A percentile compares a stretch with the other conserved stretches of the same genome.
phyloP scores from a whole-genome alignment of 2,113 vertebrate species.

The Urocolius indicus region DNA sequence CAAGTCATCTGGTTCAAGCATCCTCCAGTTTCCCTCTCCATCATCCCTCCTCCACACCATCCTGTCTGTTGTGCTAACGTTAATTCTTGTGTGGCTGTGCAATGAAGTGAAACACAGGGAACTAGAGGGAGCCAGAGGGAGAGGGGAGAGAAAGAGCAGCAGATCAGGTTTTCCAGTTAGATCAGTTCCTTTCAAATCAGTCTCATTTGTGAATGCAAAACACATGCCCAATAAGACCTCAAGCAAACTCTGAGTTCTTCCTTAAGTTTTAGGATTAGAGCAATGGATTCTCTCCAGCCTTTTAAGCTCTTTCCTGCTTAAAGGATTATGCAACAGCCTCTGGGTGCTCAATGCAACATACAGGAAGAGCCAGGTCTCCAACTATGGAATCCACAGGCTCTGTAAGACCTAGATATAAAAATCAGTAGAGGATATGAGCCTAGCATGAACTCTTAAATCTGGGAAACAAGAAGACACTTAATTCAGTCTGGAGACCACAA shows the following conservation, averaged over 20 bases:
- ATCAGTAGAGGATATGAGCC: neutral
- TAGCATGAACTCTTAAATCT: neutral
- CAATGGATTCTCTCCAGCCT: slow-evolving; percentile 13
- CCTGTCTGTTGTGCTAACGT: neutral
- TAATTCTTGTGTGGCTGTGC: neutral
- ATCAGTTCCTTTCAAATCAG: neutral
- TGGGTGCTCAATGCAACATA: neutral
- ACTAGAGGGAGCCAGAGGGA: neutral
- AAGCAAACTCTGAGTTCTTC: neutral
- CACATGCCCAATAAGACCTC: neutral
- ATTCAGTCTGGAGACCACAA: neutral
- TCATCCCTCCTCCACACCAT: neutral
- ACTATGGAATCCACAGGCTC: neutral
- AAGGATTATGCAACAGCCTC: slow-evolving; percentile 39
- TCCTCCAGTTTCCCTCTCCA: neutral
- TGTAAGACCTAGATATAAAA: neutral
- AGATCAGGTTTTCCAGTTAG: neutral
- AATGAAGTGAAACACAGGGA: neutral
- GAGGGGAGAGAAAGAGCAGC: neutral
- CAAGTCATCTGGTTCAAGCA: neutral
- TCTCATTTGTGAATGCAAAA: neutral
- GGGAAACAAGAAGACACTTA: neutral
- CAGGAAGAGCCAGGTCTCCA: neutral
- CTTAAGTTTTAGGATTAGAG: slow-evolving; percentile 39
- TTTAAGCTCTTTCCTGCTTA: slow-evolving; percentile 50